Evolutionary conservation across 2,888 invertebrate genomes (phyloP).

Genomic region (Lymantria monacha): DNA sequence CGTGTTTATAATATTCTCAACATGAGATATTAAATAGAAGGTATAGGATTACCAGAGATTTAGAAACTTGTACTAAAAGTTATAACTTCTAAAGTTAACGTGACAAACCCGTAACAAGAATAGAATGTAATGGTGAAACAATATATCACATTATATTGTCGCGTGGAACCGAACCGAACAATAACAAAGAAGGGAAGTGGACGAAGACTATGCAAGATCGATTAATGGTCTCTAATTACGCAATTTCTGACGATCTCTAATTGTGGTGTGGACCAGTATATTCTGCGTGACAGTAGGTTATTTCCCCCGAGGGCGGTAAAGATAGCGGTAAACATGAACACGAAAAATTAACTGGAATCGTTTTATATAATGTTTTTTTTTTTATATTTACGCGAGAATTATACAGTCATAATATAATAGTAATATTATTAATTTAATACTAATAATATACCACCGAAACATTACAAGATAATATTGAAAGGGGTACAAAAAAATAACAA

Average conservation of each 20-base stretch:
- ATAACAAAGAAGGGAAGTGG: slow-evolving; percentile 54
- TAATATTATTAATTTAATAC: too few species aligned
- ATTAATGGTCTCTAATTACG: slow-evolving; percentile 79
- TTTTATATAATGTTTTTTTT: background rate
- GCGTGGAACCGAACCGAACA: slow-evolving; percentile 26
- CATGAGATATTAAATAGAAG: too few species aligned
- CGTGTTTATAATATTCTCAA: too few species aligned
- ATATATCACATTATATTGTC: slow-evolving; percentile 36
- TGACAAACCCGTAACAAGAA: too few species aligned
- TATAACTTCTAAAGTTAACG: too few species aligned
- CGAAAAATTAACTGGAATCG: slow-evolving; percentile 49
- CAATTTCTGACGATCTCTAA: slow-evolving; percentile 81
- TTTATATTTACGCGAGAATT: too few species aligned
- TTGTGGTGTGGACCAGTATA: slow-evolving; percentile 76
- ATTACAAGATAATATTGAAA: too few species aligned
- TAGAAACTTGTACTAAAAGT: too few species aligned
- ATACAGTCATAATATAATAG: too few species aligned
- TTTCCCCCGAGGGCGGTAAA: slow-evolving; percentile 79
- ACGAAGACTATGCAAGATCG: slow-evolving; percentile 67
- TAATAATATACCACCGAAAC: too few species aligned
- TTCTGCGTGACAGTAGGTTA: slow-evolving; percentile 79
- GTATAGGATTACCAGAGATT: too few species aligned
- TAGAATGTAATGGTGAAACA: slow-evolving; percentile 6
- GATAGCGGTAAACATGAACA: slow-evolving; percentile 64
- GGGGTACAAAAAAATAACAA: too few species aligned